These are phyloP conservation scores for Peromyscus leucopus DNA, from an alignment of 2,113 vertebrate species.

Conservation along the genomic window DNA sequence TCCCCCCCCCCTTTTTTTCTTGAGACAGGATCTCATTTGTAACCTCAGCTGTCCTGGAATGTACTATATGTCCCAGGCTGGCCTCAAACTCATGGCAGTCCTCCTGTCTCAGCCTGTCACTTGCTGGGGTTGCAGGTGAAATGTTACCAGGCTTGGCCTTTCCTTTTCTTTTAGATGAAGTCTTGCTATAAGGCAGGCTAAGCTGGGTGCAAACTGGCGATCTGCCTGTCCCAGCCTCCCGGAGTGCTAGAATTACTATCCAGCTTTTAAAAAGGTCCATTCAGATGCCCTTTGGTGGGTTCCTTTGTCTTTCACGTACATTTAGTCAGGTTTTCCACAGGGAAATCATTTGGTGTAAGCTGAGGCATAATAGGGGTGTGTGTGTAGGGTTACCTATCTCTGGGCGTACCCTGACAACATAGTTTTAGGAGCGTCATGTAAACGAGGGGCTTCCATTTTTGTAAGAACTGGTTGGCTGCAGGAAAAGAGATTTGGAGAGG, in stretches of 20 bases:
- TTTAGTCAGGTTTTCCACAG: neutral
- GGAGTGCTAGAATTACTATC: neutral
- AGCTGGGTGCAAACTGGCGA: too few species aligned
- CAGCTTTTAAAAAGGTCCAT: neutral
- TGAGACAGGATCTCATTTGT: neutral
- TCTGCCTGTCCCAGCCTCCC: neutral
- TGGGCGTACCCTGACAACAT: neutral
- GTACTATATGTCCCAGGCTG: neutral
- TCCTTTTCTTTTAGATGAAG: neutral
- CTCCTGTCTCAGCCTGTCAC: neutral
- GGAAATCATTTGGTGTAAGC: neutral
- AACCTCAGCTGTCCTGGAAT: neutral
- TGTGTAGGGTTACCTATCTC: neutral
- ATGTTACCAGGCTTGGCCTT: too few species aligned
- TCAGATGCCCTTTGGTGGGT: neutral
- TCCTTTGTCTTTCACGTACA: neutral
- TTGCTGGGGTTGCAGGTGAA: neutral
- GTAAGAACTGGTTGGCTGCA: neutral
- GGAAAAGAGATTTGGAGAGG: neutral
- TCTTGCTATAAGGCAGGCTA: neutral
- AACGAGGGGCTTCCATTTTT: neutral
- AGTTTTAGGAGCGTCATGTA: neutral
- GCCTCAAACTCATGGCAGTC: neutral
- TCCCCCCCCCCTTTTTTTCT: neutral
- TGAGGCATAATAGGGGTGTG: accelerated